Conservation (phyloP, 2,113 vertebrate species). For the Zosterops hypoxanthus region DNA sequence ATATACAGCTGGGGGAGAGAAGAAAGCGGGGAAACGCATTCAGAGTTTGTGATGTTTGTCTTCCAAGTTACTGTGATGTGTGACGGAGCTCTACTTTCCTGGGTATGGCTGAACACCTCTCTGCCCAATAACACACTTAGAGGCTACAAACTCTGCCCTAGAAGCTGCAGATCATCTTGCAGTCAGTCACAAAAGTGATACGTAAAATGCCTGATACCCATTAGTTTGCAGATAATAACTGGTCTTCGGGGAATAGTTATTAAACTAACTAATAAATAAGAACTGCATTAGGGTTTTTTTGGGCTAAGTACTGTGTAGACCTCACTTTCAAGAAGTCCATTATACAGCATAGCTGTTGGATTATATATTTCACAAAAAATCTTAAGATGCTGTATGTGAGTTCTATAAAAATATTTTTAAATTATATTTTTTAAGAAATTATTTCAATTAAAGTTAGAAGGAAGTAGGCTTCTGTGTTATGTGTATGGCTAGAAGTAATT, state of each 20-base stretch:
- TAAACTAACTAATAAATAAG: background rate
- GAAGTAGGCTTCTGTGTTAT: background rate
- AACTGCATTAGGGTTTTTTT: background rate
- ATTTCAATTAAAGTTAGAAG: background rate
- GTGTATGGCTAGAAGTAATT: background rate
- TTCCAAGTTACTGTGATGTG: background rate
- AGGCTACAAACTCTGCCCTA: background rate
- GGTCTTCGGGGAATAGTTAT: background rate
- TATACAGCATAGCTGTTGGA: background rate
- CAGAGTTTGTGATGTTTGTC: background rate
- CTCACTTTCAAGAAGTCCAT: background rate
- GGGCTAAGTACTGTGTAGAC: background rate
- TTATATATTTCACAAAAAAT: background rate
- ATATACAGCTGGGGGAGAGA: background rate
- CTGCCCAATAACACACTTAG: background rate
- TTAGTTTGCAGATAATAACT: background rate
- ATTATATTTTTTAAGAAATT: background rate
- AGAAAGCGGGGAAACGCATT: accelerated
- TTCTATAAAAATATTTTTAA: background rate
- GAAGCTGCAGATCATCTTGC: background rate
- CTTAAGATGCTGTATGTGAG: background rate
- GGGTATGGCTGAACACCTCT: background rate
- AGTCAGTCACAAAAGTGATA: background rate
- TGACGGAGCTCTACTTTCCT: background rate
- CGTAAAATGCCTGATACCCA: background rate